Base-by-base conservation (phyloP, 2,797 vertebrate genomes). In the Ctenopoma kingsleyae region DNA sequence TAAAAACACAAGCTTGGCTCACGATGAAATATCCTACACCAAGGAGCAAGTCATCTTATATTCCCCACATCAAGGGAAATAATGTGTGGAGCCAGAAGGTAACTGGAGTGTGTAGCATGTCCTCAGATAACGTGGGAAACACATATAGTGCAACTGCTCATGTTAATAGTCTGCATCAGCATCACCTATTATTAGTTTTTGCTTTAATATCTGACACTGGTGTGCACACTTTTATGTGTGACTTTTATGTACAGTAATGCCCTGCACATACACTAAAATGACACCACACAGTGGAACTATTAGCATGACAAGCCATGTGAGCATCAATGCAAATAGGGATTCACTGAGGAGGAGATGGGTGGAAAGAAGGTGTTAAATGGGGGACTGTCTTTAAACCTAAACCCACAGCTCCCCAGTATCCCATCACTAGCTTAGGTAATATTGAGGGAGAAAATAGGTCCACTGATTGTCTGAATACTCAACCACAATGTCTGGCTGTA, bases 401-500 rank as follows among this genome's bases (percentile, higher is more conserved):
- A 79, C 49, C 75, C 75, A 65, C 53, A 44, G 59, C 63, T 84
- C 80, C 73, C 62, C 63, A 50, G 75, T 61, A 81, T 74, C 84
- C 83, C 83, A 78, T 66, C 76, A 65, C 65, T 52, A 71, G 72
- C 61, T 76, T 25, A 63, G 77, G 70, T 87, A 70, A 85, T 87
- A 87, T 58, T 78, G 70, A 80, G 70, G 73, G 63, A 74, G 70
- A 78, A 84, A 87, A 87, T 81, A 87, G 84, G 88, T 91, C 80
- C 74, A 77, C 76, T 75, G 78, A 83, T 77, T 73, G 78, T 81
- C 86, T 84, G 75, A 81, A 81, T 62, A 61, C 76, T 84, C 59
- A 67, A 86, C 84, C 82, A 76, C 78, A 86, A 59, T 80, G 87
- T 89, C 89, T 88, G 87, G 74, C 75, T 83, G 84, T 72, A 53